phyloP scores from a whole-genome alignment of 2,113 vertebrate species.

The Terrapene triunguis region DNA sequence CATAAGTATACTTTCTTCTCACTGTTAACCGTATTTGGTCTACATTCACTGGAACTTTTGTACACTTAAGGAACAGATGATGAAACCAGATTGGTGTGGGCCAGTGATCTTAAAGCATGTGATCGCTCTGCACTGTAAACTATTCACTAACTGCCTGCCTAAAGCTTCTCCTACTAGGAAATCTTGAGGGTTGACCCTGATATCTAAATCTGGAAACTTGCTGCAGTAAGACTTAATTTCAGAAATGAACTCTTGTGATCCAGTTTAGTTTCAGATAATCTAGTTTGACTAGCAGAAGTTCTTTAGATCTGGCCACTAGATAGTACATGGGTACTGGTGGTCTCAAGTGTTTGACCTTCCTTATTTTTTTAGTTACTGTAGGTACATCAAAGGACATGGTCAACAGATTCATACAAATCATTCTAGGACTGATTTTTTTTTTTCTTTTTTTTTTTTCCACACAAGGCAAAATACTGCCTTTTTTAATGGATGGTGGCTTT shows the following conservation, averaged over 20 bases:
- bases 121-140: background rate
- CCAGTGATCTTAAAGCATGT: background rate
- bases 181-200: accelerated
- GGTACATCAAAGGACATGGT: background rate
- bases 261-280: background rate
- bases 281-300: background rate
- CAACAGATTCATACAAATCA: background rate
- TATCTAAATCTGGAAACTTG: slow-evolving; percentile 38
- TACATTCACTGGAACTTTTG: background rate
- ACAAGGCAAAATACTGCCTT: background rate
- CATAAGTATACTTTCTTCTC: background rate
- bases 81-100: background rate
- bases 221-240: background rate
- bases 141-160: accelerated
- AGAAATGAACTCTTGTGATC: background rate
- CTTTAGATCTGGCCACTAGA: background rate
- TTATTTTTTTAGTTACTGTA: background rate
- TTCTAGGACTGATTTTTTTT: background rate
- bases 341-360: background rate
- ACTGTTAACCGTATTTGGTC: background rate
- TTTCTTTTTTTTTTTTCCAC: background rate
- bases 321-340: background rate
- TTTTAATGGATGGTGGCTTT: background rate
- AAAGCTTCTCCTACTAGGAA: background rate
- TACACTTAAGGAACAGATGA: background rate